Evolutionary conservation across 2,888 invertebrate species (phyloP).

Genomic region (Leucoma salicis): DNA sequence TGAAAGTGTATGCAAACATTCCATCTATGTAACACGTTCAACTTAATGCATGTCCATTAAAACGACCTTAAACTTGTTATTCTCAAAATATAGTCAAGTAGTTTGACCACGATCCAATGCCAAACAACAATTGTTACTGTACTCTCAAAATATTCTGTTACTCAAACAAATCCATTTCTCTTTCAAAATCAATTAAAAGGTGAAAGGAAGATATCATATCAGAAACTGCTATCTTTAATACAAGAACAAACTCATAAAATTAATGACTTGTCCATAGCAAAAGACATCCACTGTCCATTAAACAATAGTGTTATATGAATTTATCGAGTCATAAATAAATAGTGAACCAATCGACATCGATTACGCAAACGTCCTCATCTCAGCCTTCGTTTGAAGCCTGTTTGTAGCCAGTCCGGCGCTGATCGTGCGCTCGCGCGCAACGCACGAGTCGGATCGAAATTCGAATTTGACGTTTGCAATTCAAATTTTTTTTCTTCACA

Average conservation of each 20-base stretch:
- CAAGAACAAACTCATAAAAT: conserved; percentile 6
- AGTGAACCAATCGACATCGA: conserved; percentile 33
- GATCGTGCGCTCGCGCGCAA: conserved; percentile 65
- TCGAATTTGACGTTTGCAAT: conserved; percentile 23
- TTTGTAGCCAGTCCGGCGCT: conserved; percentile 52
- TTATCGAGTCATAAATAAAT: conserved; percentile 30
- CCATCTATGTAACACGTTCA: conserved; percentile 15
- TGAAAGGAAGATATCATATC: background rate
- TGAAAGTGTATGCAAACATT: conserved; percentile 2
- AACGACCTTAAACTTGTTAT: conserved; percentile 17
- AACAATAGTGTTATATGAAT: conserved; percentile 16
- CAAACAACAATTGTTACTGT: conserved; percentile 8
- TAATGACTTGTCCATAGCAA: conserved; percentile 10
- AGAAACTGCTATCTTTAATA: background rate
- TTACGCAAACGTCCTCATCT: conserved; percentile 50
- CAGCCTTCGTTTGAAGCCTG: conserved; percentile 55
- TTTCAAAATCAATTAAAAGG: background rate
- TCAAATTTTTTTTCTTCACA: conserved; percentile 27
- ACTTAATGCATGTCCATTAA: conserved; percentile 13
- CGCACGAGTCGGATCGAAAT: conserved; percentile 38
- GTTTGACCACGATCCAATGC: conserved; percentile 4
- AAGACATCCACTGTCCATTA: conserved; percentile 14
- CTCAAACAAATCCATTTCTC: background rate
- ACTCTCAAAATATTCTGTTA: background rate
- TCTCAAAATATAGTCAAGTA: conserved; percentile 1